Conservation (phyloP, 2,113 vertebrate species). For the Holacanthus passer region DNA sequence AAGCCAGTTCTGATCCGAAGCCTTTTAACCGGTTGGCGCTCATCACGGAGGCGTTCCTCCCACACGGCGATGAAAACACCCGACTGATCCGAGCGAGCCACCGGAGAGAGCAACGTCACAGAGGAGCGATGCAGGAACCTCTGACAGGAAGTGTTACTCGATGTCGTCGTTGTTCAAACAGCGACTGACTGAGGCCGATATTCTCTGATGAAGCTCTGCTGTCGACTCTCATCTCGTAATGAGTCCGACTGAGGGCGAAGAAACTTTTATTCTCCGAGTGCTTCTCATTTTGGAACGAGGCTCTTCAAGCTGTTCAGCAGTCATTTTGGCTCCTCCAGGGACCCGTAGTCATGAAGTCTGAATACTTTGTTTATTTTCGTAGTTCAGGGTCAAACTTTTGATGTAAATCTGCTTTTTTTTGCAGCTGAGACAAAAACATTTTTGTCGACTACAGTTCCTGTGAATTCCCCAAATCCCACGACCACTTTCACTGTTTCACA, state of each 20-base stretch:
- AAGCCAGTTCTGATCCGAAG: neutral
- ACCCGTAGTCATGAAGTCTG: constrained; percentile 1
- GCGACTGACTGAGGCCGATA: constrained; percentile 7
- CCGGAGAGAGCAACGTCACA: constrained; percentile 27
- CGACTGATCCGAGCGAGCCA: constrained; percentile 14
- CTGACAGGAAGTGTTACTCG: constrained; percentile 21
- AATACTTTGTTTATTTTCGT: neutral
- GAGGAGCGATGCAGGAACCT: neutral
- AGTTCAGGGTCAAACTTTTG: constrained; percentile 25
- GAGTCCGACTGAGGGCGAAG: neutral
- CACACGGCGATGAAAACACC: constrained; percentile 8
- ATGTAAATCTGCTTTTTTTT: constrained; percentile 8
- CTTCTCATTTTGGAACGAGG: neutral
- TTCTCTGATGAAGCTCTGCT: constrained; percentile 28
- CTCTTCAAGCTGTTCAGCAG: constrained; percentile 11
- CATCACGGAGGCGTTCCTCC: constrained; percentile 37
- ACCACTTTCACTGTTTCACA: constrained; percentile 13
- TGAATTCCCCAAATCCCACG: constrained; percentile 16
- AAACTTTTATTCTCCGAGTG: constrained; percentile 2
- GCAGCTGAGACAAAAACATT: neutral
- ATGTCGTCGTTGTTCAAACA: constrained; percentile 13
- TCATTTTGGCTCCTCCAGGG: constrained; percentile 4
- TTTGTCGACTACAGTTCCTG: neutral
- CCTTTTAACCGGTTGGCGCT: constrained; percentile 30
- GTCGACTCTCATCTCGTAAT: constrained; percentile 6